Evolutionary conservation across 2,888 invertebrate genomes (phyloP), one percentile per base, ranked within the genome.

Genomic region (Synanthedon formicaeformis): DNA sequence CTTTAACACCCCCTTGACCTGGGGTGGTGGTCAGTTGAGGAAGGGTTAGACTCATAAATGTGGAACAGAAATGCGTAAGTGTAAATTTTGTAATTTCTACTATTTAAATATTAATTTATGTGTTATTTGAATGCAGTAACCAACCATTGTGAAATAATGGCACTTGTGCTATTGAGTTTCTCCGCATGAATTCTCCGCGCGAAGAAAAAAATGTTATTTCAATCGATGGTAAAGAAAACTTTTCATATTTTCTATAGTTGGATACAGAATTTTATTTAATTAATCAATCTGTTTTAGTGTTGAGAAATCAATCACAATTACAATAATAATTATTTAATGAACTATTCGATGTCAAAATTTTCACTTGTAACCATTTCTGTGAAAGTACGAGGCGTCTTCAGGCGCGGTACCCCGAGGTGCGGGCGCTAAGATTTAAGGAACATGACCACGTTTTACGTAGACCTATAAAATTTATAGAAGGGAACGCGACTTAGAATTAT

Each of bases 351-450:
- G 34, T n/a, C 1, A 45, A 45, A 60, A 58, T 55, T 61, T 58
- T 57, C 65, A 71, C 56, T 59, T 61, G 51, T 63, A 5, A 23
- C 60, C 48, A 56, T 66, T 52, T 63, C 45, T 57, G 4, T 10
- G n/a, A 40, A 41, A 55, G 52, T 57, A 59, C 51, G 55, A 57
- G 64, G 59, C 64, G 65, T 71, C 77, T 76, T 74, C 61, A 66
- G 68, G 62, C 64, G 60, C 61, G 60, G 61, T 71, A 71, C 68
- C 75, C 73, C 54, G 73, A 79, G 80, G 78, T 78, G 76, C 69
- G 74, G 76, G 67, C 56, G 63, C 68, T 62, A 77, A 77, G 80
- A 75, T 79, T 80, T 76, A 75, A 72, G 76, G 69, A 72, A 71
- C 68, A 69, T 60, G 60, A 59, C 62, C 62, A 63, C 60, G 40